These are phyloP conservation scores for Aphrophora alni DNA, from an alignment of 2,888 invertebrate species.

Conservation along the genomic window DNA sequence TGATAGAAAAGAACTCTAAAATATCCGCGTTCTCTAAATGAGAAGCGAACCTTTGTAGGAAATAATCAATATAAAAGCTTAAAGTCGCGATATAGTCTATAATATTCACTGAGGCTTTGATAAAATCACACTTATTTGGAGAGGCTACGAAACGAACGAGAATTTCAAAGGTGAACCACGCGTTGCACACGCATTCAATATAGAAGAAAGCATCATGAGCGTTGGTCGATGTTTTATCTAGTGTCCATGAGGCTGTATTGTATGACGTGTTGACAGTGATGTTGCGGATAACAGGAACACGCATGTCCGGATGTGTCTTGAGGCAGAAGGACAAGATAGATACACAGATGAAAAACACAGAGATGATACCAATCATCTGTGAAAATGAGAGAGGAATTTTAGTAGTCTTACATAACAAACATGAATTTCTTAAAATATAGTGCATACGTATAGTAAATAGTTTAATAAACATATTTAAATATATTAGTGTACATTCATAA, in stretches of 20 bases:
- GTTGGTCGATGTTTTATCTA: constrained; percentile 92
- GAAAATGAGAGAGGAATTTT: constrained; percentile 55
- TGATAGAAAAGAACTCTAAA: constrained; percentile 96
- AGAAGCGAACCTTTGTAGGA: constrained; percentile 87
- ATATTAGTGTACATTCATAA: too few relatives aligned
- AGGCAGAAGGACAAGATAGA: constrained; percentile 99
- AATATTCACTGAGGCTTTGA: constrained; percentile 96
- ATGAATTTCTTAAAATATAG: too few relatives aligned
- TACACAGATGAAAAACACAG: constrained; percentile 99
- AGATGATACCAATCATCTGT: constrained; percentile 97
- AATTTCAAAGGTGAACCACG: constrained; percentile 99
- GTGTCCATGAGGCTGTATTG: constrained; percentile 78
- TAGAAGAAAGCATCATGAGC: constrained; percentile 98
- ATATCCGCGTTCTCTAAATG: constrained; percentile 95
- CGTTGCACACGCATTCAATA: constrained; percentile 97
- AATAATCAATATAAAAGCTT: constrained; percentile 95
- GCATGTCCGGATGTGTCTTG: constrained; percentile 99
- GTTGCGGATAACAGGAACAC: constrained; percentile 87
- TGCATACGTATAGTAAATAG: too few relatives aligned
- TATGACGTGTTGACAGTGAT: constrained; percentile 78
- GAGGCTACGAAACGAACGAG: constrained; percentile 90
- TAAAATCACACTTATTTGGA: constrained; percentile 87
- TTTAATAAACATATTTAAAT: too few relatives aligned
- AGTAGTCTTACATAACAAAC: too few relatives aligned
- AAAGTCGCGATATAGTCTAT: constrained; percentile 99